phyloP scores from a whole-genome alignment of 2,113 vertebrate species.

The Takifugu bimaculatus region DNA sequence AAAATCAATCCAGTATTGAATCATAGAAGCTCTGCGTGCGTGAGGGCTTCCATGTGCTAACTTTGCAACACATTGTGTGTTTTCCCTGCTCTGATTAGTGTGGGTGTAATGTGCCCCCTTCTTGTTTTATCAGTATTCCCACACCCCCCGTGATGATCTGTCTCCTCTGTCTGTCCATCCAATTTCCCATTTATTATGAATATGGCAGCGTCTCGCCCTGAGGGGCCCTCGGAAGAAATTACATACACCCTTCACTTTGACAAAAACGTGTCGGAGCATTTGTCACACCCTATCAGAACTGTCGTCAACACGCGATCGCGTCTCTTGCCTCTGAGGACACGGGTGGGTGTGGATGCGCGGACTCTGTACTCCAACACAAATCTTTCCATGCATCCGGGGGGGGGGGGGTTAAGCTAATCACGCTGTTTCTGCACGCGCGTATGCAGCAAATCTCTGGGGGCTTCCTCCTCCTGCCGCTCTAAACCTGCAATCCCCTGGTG shows the following conservation, averaged over 20 bases:
- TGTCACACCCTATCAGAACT: conserved; percentile 66
- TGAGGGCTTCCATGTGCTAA: no score
- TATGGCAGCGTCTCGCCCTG: conserved; percentile 46
- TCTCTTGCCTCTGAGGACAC: conserved; percentile 25
- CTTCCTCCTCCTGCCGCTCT: conserved; percentile 34
- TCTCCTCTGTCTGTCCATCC: conserved; percentile 38
- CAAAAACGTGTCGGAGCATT: conserved; percentile 62
- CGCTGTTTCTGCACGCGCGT: conserved; percentile 17
- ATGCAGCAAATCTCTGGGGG: conserved; percentile 7
- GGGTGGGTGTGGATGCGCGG: conserved; percentile 2
- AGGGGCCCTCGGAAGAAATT: conserved; percentile 58
- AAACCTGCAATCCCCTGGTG: conserved; percentile 48
- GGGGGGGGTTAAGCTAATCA: conserved; percentile 4
- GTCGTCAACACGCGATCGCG: conserved; percentile 55
- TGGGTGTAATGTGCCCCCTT: conserved; percentile 39
- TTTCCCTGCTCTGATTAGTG: background rate
- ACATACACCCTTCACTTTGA: conserved; percentile 60
- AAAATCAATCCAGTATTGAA: no score
- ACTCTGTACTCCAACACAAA: conserved; percentile 14
- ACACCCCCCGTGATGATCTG: conserved; percentile 22
- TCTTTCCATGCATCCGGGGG: conserved; percentile 33
- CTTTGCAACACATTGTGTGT: background rate
- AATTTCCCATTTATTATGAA: conserved; percentile 64
- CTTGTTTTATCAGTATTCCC: conserved; percentile 46
- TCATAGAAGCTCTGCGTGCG: no score